Evolutionary conservation across 2,113 vertebrate species (phyloP), one percentile per base, ranked within the genome.

Genomic region (Tetraodon nigroviridis): DNA sequence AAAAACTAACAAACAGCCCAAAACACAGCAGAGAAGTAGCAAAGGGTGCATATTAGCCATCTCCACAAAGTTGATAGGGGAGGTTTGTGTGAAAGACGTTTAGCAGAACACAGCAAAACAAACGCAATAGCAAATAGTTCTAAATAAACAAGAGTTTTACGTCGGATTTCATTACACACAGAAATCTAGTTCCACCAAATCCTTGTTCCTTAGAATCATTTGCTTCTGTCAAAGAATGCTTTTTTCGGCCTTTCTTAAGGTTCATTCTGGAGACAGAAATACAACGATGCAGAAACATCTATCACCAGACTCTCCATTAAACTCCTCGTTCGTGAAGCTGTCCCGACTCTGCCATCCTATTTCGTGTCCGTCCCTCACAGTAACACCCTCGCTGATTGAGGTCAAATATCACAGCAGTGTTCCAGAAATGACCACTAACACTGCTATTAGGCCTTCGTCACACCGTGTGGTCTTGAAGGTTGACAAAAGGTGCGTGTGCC

Each of bases 1-100:
- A 99, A 98, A 78, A 99, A 98, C 95, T 98, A 58, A 49, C 74
- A 6, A 70, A 40, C 60, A 21, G 27, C 11, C 41, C 0, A 12
- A 22, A 46, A 10, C 5, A 0, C 37, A 32, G 16, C 52, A 10
- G 27, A 46, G 32, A 37, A 37, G 32, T 11, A 11, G 11, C 11
- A 11, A 37, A 37, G 32, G 11, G 32, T 37, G 11, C 32, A 37
- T 37, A 37, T 37, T 11, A 37, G 32, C 32, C 32, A 37, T 27
- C 24, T 6, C 7, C 5, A 27, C 5, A 27, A 27, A 27, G 24
- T 27, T 27, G 3, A 27, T 27, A 27, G 24, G 24, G 1, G 5
- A 27, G 24, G 1, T 27, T 27, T 27, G 3, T 27, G 24, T 27
- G 24, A 27, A 27, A 27, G 24, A 1, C 24, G 7, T 27, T 27